Evolutionary conservation across 2,113 vertebrate species (phyloP), one percentile per base, ranked within the genome.

Genomic region (Notarius quadriscutis): DNA sequence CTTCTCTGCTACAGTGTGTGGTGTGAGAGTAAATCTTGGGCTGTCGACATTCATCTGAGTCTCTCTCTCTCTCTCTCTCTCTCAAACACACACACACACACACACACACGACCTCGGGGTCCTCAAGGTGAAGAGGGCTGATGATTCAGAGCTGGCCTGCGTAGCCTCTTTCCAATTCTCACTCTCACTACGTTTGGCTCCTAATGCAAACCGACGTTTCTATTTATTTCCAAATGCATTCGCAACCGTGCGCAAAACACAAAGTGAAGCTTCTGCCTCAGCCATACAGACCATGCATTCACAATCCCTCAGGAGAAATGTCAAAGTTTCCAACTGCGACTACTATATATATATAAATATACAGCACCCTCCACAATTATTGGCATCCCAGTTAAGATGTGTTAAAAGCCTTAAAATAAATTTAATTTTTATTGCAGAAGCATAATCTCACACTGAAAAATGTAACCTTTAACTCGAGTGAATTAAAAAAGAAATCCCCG

Each of bases 171-270:
- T 62, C 48, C 60, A 30, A 30, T 80, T 25, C n/a, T 77, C 48
- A 58, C 51, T 63, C 63, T 57, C 57, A 15, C 78, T 25, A 27
- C 48, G 53, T 75, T 87, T 58, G 2, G 6, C n/a, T 34, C 86
- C 90, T 94, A 89, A 93, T 93, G 90, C 86, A 85, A 92, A 89
- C 91, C 89, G 92, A 93, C 91, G 88, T 84, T 77, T 84, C 67
- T 91, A 72, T 93, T 93, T 93, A 90, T 90, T 93, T 91, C 83
- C 87, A 87, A 92, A 93, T 88, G 85, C 83, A 87, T 90, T 93
- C 90, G 84, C 58, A 77, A 81, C 20, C 65, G 22, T 27, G 78
- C 87, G 89, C 89, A 90, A 92, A 94, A 93, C 90, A 81, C 85
- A 89, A 88, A 90, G 91, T 87, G 92, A 92, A 91, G 91, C 34